Conservation (phyloP, 2,888 invertebrate species). For the Himalopsyche tibetana region DNA sequence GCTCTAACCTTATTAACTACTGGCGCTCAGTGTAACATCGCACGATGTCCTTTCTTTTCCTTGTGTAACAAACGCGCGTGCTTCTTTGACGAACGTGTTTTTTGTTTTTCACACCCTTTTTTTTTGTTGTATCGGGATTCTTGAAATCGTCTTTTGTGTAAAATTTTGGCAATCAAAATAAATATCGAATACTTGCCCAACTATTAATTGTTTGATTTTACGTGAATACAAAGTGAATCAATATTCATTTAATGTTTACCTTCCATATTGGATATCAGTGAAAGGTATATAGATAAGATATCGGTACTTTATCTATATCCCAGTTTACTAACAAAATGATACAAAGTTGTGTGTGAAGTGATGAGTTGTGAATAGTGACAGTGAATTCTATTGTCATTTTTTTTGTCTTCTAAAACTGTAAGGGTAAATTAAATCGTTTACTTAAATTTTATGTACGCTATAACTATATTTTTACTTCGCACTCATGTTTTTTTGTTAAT, state of each 20-base stretch:
- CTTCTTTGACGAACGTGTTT: constrained; percentile 44
- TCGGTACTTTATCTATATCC: background rate
- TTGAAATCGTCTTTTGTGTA: background rate
- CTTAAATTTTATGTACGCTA: too few relatives aligned
- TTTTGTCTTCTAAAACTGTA: background rate
- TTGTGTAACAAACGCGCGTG: constrained; percentile 47
- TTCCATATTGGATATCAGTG: background rate
- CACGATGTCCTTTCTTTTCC: constrained; percentile 24
- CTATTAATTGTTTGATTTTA: too few relatives aligned
- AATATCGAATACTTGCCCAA: background rate
- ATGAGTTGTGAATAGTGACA: background rate
- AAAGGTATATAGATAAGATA: background rate
- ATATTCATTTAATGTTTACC: too few relatives aligned
- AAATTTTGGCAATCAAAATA: background rate
- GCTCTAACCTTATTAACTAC: constrained; percentile 52
- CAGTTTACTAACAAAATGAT: background rate
- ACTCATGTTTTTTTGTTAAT: too few relatives aligned
- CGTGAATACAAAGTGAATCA: too few relatives aligned
- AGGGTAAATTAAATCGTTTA: background rate
- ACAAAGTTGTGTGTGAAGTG: background rate
- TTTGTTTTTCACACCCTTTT: constrained; percentile 41
- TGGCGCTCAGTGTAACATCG: constrained; percentile 45
- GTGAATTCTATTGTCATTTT: background rate
- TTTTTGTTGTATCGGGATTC: constrained; percentile 3
- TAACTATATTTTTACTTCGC: too few relatives aligned